These are phyloP conservation scores for Amphipoea oculea DNA, from an alignment of 2,888 invertebrate genomes.

Conservation along the genomic window DNA sequence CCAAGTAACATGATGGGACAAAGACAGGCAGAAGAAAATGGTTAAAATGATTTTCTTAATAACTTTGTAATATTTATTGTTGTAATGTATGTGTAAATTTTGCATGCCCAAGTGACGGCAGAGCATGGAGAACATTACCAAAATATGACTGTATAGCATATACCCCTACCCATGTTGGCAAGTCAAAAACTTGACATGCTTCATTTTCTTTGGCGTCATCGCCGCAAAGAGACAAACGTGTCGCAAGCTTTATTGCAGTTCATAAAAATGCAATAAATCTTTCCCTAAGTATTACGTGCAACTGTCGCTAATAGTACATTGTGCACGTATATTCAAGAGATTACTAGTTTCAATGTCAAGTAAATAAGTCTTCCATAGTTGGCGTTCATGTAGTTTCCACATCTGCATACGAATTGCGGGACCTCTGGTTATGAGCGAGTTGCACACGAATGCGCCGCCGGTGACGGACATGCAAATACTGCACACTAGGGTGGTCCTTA, in stretches of 20 bases:
- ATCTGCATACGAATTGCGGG: constrained; percentile 83
- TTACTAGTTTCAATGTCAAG: constrained; percentile 65
- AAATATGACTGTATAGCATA: too few relatives aligned
- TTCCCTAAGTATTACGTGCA: constrained; percentile 42
- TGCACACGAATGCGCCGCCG: constrained; percentile 68
- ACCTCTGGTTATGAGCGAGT: constrained; percentile 69
- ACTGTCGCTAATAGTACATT: constrained; percentile 44
- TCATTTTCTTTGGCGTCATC: constrained; percentile 11
- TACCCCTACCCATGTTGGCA: too few relatives aligned
- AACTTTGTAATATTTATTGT: too few relatives aligned
- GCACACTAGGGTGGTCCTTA: too few relatives aligned
- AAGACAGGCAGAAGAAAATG: not conserved
- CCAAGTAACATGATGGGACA: not conserved
- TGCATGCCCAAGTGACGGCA: too few relatives aligned
- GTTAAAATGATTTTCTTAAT: too few relatives aligned
- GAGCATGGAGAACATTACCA: too few relatives aligned
- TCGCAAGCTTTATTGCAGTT: constrained; percentile 19
- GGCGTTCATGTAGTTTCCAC: constrained; percentile 72
- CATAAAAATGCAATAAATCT: constrained; percentile 40
- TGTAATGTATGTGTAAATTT: too few relatives aligned
- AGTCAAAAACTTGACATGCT: not conserved
- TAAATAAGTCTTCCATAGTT: constrained; percentile 61
- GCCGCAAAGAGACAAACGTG: constrained; percentile 1
- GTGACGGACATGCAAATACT: constrained; percentile 73
- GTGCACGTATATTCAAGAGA: constrained; percentile 39